phyloP scores from a whole-genome alignment of 1,140 invertebrate genomes.

The Pararge aegeria region DNA sequence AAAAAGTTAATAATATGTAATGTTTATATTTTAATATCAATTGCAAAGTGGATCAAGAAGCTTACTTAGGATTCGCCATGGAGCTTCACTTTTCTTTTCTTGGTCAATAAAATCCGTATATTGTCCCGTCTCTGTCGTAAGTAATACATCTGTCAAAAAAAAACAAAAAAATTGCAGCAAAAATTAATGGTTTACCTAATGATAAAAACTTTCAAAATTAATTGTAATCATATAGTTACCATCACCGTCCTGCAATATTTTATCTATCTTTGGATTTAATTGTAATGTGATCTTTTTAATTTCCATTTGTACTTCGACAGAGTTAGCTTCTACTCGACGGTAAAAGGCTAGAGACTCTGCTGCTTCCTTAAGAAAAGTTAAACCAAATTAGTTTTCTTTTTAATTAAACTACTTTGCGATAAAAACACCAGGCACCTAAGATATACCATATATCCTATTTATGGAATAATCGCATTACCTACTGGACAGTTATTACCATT shows the following conservation, averaged over 20 bases:
- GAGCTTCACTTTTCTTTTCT: constrained; percentile 30
- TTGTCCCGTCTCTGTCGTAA: constrained; percentile 32
- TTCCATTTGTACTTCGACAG: constrained; percentile 55
- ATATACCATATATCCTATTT: too few species aligned
- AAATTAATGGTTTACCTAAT: too few species aligned
- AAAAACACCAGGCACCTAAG: too few species aligned
- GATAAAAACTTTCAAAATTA: neutral
- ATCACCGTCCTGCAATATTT: constrained; percentile 39
- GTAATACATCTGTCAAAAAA: constrained; percentile 32
- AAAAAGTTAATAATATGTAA: neutral
- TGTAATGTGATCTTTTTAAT: constrained; percentile 55
- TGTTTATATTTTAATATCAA: neutral
- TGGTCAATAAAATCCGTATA: neutral
- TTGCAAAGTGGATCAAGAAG: neutral
- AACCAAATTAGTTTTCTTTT: too few species aligned
- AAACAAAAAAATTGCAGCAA: neutral
- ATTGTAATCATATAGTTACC: constrained; percentile 29
- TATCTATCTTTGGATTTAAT: constrained; percentile 50
- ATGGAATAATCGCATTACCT: too few species aligned
- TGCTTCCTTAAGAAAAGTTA: constrained; percentile 62
- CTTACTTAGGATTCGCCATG: constrained; percentile 60
- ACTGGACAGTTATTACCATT: too few species aligned
- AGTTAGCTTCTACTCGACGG: constrained; percentile 35
- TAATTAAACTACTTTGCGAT: too few species aligned
- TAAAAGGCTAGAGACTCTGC: constrained; percentile 61